Evolutionary conservation across 2,797 vertebrate genomes (phyloP).

Genomic region (Alauda arvensis): DNA sequence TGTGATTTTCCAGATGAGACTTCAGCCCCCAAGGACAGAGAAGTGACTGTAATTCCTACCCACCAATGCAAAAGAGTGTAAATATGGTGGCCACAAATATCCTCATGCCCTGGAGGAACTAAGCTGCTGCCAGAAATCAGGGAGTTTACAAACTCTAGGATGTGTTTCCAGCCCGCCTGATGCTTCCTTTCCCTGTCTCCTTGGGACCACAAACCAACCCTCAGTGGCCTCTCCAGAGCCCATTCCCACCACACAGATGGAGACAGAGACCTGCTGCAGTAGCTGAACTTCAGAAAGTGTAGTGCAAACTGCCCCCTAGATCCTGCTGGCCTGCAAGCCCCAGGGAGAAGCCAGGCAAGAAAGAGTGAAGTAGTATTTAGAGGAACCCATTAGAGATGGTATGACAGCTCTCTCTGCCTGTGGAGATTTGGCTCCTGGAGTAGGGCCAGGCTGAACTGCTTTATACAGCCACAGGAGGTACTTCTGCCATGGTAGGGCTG

Average conservation of each 20-base stretch:
- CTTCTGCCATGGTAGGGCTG: neutral
- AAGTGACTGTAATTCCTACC: neutral
- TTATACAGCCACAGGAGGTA: neutral
- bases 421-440: neutral
- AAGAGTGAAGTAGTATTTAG: neutral
- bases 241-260: fast-evolving
- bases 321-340: neutral
- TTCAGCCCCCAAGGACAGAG: neutral
- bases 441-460: neutral
- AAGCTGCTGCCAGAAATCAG: neutral
- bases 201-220: neutral
- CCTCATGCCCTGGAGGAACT: neutral
- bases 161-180: neutral
- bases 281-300: neutral
- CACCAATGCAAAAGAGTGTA: neutral
- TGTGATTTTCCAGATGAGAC: neutral
- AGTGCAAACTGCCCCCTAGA: neutral
- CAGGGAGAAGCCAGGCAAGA: neutral
- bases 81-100: neutral
- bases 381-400: neutral
- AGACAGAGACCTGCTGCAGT: neutral
- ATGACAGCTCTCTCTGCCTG: neutral
- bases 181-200: neutral
- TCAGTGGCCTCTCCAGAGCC: neutral
- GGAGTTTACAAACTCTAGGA: neutral